Evolutionary conservation across 1,140 invertebrate genomes (phyloP).

Genomic region (Hesperophylax magnus): DNA sequence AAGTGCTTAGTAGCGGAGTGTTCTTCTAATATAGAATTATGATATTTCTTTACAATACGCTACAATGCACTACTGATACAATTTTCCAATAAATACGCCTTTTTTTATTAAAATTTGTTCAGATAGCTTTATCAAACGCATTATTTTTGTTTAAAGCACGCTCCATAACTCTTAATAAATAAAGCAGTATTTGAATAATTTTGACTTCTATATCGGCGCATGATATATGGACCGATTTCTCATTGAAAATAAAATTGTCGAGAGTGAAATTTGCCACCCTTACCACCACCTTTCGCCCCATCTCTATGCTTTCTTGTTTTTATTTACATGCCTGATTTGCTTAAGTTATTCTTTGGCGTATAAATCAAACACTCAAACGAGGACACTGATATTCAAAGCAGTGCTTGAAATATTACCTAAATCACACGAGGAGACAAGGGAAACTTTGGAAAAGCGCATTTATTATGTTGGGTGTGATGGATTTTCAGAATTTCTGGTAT

Average conservation of each 20-base stretch:
- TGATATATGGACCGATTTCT: conserved; percentile 55
- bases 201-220: conserved; percentile 45
- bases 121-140: background rate
- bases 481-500: too few species aligned
- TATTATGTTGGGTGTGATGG: conserved; percentile 26
- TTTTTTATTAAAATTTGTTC: conserved; percentile 22
- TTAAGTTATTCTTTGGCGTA: conserved; percentile 44
- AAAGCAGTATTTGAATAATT: conserved; percentile 50
- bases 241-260: conserved; percentile 56
- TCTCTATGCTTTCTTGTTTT: conserved; percentile 49
- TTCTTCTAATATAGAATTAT: too few species aligned
- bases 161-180: conserved; percentile 53
- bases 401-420: conserved; percentile 54
- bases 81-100: background rate
- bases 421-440: conserved; percentile 39
- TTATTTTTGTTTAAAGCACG: conserved; percentile 41
- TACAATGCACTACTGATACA: too few species aligned
- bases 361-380: conserved; percentile 53
- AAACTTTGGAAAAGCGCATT: conserved; percentile 44
- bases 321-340: conserved; percentile 58
- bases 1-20: too few species aligned
- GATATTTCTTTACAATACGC: too few species aligned
- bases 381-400: conserved; percentile 59
- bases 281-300: conserved; percentile 37
- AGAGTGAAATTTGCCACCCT: conserved; percentile 38